Evolutionary conservation across 1,140 invertebrate species (phyloP), one percentile per base, ranked within the genome.

Genomic region (Glossosoma conforme): DNA sequence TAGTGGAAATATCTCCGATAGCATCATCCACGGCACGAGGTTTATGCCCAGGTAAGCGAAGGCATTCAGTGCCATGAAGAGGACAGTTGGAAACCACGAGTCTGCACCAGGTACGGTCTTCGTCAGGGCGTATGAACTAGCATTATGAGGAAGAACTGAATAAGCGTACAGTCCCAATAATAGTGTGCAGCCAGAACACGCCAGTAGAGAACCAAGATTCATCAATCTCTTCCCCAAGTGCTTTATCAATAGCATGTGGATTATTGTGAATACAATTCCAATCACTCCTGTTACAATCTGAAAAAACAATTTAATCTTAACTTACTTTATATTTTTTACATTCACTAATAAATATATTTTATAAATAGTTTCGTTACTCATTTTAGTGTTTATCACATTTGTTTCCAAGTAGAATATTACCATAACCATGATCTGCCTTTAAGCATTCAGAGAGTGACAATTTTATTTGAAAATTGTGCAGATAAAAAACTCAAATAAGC

Each of bases 231-330:
- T 65, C 24, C 75, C 70, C 18, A 70, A 55, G 58, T 76, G 61
- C 60, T 83, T 80, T 46, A 83, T 80, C 14, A 81, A 64, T 6
- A 75, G 54, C 20, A 74, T 61, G 4, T 65, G 54, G 1, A 69
- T 8, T 0, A 70, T 37, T 6, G 60, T 61, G 1, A 62, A 62
- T 8, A 67, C 1, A 10, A 74, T 60, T 14, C 67, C 66, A 13
- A 73, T 62, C 0, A 68, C 45, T n/a, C 69, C 70, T 1, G 69
- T 65, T 49, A 67, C 63, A 13, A 75, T 52, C 72, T 75, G 41
- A 21, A 56, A 61, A 21, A 65, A 65, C 20, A 52, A 14, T 48
- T 4, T 14, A 36, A 35, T 46, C 22, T 18, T 2, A 44, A 44
- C 18, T 35, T 43, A 10, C 5, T 24, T 43, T 43, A 43, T 18